These are phyloP conservation scores for Brotula barbata DNA, from an alignment of 2,797 vertebrate species.

Conservation along the genomic window DNA sequence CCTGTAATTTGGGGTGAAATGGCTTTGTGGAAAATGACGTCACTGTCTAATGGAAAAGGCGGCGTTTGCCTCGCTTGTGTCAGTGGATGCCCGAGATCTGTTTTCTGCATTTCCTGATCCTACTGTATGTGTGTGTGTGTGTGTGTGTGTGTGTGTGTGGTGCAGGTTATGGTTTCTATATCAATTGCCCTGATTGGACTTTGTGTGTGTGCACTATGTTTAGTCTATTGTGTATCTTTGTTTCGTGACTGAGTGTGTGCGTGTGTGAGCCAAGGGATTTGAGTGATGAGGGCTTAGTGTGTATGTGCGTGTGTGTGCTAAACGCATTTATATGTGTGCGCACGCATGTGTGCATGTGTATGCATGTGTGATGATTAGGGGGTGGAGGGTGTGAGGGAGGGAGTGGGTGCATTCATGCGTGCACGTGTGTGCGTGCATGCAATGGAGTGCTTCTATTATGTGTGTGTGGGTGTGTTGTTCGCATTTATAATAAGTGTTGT, in stretches of 20 bases:
- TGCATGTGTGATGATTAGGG: slow-evolving; percentile 53
- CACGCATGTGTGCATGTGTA: slow-evolving; percentile 42
- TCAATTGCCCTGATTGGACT: slow-evolving; percentile 32
- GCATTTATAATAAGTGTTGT: slow-evolving; percentile 53
- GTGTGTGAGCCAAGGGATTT: slow-evolving; percentile 34
- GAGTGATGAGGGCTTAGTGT: slow-evolving; percentile 34
- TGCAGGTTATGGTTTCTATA: slow-evolving; percentile 35
- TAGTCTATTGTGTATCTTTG: slow-evolving; percentile 15
- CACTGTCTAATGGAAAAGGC: slow-evolving; percentile 60
- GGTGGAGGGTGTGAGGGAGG: background rate
- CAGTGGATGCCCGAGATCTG: slow-evolving; percentile 61
- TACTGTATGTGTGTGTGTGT: slow-evolving; percentile 7
- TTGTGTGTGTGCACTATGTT: slow-evolving; percentile 13
- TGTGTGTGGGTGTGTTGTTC: slow-evolving; percentile 20
- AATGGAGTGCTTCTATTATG: slow-evolving; percentile 3
- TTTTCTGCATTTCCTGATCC: slow-evolving; percentile 66
- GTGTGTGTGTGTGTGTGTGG: slow-evolving; percentile 7
- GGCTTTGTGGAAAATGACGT: slow-evolving; percentile 68
- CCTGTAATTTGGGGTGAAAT: slow-evolving; percentile 54
- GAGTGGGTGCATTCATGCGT: slow-evolving; percentile 29
- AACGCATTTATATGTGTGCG: slow-evolving; percentile 53
- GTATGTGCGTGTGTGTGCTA: slow-evolving; percentile 36
- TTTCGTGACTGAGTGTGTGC: slow-evolving; percentile 28
- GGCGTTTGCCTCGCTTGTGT: slow-evolving; percentile 51
- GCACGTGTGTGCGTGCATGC: slow-evolving; percentile 26